Evolutionary conservation across 2,113 vertebrate genomes (phyloP).

Genomic region (Chaenocephalus aceratus): DNA sequence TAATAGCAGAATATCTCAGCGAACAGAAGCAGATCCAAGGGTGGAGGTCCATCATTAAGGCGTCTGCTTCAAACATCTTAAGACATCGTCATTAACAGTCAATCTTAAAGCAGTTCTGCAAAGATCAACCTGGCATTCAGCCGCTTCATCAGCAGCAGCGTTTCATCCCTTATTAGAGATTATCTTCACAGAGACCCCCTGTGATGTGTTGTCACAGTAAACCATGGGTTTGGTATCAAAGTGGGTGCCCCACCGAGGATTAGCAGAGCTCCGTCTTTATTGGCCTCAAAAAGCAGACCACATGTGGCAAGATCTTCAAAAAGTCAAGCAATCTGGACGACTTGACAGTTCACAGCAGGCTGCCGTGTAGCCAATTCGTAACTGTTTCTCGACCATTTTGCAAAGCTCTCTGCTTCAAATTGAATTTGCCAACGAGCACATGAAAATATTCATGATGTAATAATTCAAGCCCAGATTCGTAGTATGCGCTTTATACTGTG

Average conservation of each 20-base stretch:
- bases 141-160: slow-evolving; percentile 56
- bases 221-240: slow-evolving; percentile 81
- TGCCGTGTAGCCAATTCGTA: slow-evolving; percentile 62
- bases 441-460: slow-evolving; percentile 81
- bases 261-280: slow-evolving; percentile 72
- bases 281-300: slow-evolving; percentile 59
- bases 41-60: slow-evolving; percentile 37
- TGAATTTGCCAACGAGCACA: slow-evolving; percentile 69
- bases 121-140: slow-evolving; percentile 67
- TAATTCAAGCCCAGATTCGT: slow-evolving; percentile 56
- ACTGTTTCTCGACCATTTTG: slow-evolving; percentile 60
- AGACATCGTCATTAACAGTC: slow-evolving; percentile 52
- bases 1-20: not conserved
- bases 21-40: slow-evolving; percentile 2
- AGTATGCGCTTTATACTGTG: slow-evolving; percentile 39
- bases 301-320: slow-evolving; percentile 79
- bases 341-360: slow-evolving; percentile 78
- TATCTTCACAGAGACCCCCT: slow-evolving; percentile 81
- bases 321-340: slow-evolving; percentile 75
- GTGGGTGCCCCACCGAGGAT: slow-evolving; percentile 76
- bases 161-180: slow-evolving; percentile 83
- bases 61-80: slow-evolving; percentile 38
- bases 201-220: slow-evolving; percentile 79
- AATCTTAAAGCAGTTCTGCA: slow-evolving; percentile 58
- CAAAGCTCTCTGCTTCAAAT: slow-evolving; percentile 63